Conservation (phyloP, 2,113 vertebrate species). For the Pelmatolapia mariae region DNA sequence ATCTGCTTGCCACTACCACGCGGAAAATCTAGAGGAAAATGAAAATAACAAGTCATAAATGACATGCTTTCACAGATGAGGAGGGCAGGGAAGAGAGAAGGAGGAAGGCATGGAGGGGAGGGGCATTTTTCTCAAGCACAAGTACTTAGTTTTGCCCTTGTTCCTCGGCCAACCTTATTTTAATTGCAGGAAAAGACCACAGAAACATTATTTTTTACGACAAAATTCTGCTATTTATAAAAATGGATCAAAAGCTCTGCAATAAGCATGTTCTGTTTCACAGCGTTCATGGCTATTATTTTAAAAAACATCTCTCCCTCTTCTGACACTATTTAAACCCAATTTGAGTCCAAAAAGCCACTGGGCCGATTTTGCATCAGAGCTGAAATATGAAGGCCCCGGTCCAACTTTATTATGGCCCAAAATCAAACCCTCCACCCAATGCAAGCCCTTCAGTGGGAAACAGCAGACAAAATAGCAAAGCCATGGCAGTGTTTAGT, state of each 20-base stretch:
- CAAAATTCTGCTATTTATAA: constrained; percentile 71
- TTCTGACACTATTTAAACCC: constrained; percentile 58
- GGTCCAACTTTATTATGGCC: constrained; percentile 35
- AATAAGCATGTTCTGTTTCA: constrained; percentile 49
- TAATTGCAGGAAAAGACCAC: constrained; percentile 66
- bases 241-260: constrained; percentile 59
- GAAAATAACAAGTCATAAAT: constrained; percentile 65
- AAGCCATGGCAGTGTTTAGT: constrained; percentile 24
- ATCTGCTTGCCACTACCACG: constrained; percentile 30
- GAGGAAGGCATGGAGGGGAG: not conserved
- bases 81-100: not conserved
- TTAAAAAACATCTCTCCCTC: constrained; percentile 48
- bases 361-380: constrained; percentile 40
- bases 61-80: constrained; percentile 54
- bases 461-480: constrained; percentile 17
- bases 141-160: constrained; percentile 55
- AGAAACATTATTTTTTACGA: constrained; percentile 69
- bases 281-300: constrained; percentile 47
- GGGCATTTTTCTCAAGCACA: constrained; percentile 19
- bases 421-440: constrained; percentile 36
- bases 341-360: constrained; percentile 52
- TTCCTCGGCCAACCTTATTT: constrained; percentile 64
- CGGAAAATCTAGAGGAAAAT: constrained; percentile 34
- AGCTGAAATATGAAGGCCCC: constrained; percentile 43
- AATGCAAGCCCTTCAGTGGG: constrained; percentile 21